phyloP scores from a whole-genome alignment of 2,113 vertebrate species.

The Ailurus styani region DNA sequence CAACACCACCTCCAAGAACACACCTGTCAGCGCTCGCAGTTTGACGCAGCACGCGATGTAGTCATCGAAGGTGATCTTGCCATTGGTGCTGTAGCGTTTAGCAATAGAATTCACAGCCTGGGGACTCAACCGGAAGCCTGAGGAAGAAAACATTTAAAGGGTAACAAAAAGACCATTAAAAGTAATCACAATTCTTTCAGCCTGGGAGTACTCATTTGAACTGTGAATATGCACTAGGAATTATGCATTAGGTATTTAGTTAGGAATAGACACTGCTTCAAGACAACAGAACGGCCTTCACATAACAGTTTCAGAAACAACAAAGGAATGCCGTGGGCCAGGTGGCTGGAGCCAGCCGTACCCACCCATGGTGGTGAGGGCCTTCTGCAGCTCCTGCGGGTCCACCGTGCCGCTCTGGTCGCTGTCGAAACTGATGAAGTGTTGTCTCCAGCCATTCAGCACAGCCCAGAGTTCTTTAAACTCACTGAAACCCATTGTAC shows the following conservation, averaged over 20 bases:
- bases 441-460: conserved; percentile 91
- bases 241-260: not conserved
- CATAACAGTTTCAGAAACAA: not conserved
- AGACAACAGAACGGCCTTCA: not conserved
- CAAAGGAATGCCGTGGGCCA: not conserved
- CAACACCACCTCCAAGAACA: not conserved
- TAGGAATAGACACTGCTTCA: not conserved
- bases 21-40: conserved; percentile 92
- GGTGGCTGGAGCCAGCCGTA: not conserved
- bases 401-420: conserved; percentile 92
- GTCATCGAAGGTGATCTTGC: conserved; percentile 93
- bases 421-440: conserved; percentile 88
- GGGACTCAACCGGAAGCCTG: conserved; percentile 90
- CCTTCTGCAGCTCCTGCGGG: conserved; percentile 90
- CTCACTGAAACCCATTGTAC: conserved; percentile 92
- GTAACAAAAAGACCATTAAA: not conserved
- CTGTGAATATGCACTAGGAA: not conserved
- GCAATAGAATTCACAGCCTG: conserved; percentile 89
- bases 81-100: conserved; percentile 86
- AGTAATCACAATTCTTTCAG: not conserved
- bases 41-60: conserved; percentile 93
- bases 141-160: not conserved
- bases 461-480: conserved; percentile 93
- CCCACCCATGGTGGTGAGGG: conserved; percentile 89
- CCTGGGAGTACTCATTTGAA: not conserved